Evolutionary conservation across 2,113 vertebrate genomes (phyloP), one percentile per base, ranked within the genome.

Genomic region (Nothobranchius kuhntae): DNA sequence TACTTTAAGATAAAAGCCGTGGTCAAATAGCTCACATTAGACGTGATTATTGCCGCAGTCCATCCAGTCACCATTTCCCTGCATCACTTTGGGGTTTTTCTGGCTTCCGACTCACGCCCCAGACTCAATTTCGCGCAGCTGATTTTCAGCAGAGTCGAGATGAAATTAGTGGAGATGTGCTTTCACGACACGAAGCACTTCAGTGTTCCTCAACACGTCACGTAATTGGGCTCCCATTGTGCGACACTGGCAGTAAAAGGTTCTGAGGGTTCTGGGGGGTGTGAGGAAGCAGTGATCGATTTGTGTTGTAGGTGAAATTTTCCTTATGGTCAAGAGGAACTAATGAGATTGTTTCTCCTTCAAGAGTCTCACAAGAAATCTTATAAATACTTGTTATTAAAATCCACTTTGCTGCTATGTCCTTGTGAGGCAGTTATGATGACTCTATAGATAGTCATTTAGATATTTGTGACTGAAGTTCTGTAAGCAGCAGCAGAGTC

Each of bases 21-120:
- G 84, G 83, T 84, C 84, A 84, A 77, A 86, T 75, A 61, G 60
- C 73, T 75, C 69, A 72, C 68, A 81, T 89, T 81, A 89, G 84
- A 80, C 61, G 50, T 77, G 77, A 87, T 89, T 83, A 86, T 82
- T 80, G 74, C 77, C 70, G 54, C 64, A 73, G 62, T 80, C 69
- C 50, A 54, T 81, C 69, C 7, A n/a, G 40, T 6, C 44, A 77
- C 65, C 62, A 78, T 79, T 83, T 84, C 38, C 45, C 60, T n/a
- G 59, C 78, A 62, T 67, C 21, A 13, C 54, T 63, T 72, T 48
- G 13, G 57, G 53, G 56, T 75, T 46, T 36, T 12, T 78, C 52
- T 75, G 65, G 52, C 72, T 65, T 65, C 78, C 8, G 50, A 66
- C 78, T 75, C 11, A 24, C 11, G 12, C 73, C 66, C 60, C 75